phyloP scores from a whole-genome alignment of 1,140 invertebrate genomes.

The Laodelphax striatellus region DNA sequence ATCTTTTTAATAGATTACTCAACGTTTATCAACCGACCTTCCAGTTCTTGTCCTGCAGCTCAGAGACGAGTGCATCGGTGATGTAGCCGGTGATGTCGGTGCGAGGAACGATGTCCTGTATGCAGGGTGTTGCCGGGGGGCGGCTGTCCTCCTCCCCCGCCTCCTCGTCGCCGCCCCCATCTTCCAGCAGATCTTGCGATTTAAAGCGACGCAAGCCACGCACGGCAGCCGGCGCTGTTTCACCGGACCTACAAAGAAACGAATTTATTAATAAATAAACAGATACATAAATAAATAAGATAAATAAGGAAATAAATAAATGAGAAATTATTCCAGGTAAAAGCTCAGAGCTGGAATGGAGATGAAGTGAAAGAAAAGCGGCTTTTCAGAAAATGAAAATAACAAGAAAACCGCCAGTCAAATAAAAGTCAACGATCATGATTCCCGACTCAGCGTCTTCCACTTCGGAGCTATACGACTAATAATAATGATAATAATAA shows the following conservation, averaged over 20 bases:
- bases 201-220: conserved; percentile 38
- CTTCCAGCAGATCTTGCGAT: conserved; percentile 32
- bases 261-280: no score
- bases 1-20: no score
- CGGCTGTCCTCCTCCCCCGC: conserved; percentile 34
- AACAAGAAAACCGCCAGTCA: no score
- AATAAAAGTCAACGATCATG: no score
- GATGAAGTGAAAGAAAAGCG: no score
- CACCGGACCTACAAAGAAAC: conserved; percentile 31
- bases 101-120: conserved; percentile 56
- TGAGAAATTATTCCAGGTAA: no score
- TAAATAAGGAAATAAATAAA: no score
- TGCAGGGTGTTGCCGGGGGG: conserved; percentile 24
- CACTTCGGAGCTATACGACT: no score
- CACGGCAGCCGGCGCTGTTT: conserved; percentile 55
- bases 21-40: conserved; percentile 54
- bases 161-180: conserved; percentile 41
- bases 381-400: no score
- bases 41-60: conserved; percentile 90
- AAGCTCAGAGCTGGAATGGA: no score
- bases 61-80: conserved; percentile 64
- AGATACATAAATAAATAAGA: not conserved
- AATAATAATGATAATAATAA: no score
- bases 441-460: no score
- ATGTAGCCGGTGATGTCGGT: conserved; percentile 79